Evolutionary conservation across 2,888 invertebrate genomes (phyloP), one percentile per base, ranked within the genome.

Genomic region (Mayetiola destructor): DNA sequence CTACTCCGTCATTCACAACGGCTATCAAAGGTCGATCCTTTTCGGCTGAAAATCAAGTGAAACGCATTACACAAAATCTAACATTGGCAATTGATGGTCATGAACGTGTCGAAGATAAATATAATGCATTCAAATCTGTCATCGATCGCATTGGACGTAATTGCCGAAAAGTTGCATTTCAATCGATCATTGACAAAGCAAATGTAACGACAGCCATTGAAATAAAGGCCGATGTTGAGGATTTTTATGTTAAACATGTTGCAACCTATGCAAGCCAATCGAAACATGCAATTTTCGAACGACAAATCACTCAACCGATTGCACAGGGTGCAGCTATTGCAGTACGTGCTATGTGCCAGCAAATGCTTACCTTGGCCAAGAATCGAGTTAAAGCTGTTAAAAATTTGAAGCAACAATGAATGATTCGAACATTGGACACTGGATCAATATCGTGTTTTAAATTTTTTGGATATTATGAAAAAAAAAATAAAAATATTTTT

Each of bases 31-130:
- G 27, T 6, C 8, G 48, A 27, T 48, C 48, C 14, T 27, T 48
- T 48, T 48, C 48, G n/a, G 48, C 48, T 16, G 48, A 48, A 16
- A 48, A 48, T 48, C 48, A 48, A 48, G 48, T 48, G 48, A 48
- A 48, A 48, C 48, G 48, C 2, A 48, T 48, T 8, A 48, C 48
- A 3, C 27, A 48, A 27, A 48, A 48, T 48, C 16, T 48, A 6
- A 48, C 48, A n/a, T 20, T 48, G 27, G 48, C 48, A 27, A 48
- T 48, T 27, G 29, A 48, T 48, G 27, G 48, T 2, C 27, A 48
- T 20, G 48, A 48, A n/a, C 23, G 6, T 27, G 48, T 48, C 3
- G 48, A 23, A 5, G 5, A 27, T 8, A 27, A 20, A 48, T 48
- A 48, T 48, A 27, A 48, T 48, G 48, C 48, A 48, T 48, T 48